Base-by-base conservation (phyloP, 2,888 invertebrate species). In the Andrena fulva region DNA sequence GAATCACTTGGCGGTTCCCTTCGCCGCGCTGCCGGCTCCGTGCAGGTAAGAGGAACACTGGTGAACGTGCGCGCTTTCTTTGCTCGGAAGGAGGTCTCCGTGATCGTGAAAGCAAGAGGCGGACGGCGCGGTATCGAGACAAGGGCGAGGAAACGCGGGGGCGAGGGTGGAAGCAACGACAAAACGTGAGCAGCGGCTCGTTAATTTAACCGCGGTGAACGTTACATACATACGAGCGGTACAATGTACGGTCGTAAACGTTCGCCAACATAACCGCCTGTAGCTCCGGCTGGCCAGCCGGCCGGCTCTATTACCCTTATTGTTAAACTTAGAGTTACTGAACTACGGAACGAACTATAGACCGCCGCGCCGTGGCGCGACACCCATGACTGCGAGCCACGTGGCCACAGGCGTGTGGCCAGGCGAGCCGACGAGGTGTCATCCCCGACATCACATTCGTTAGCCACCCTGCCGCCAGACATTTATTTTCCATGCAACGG, bases 261-360 rank as follows among this genome's bases (percentile, higher is more conserved):
- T 52, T 80, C 80, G 85, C 68, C 82, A 87, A 85, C 85, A 85
- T 89, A 87, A 88, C 82, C 78, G 83, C 86, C 33, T 10, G 27
- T 56, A 27, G 29, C 86, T 86, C 86, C 86, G 89, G 87, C 89
- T 86, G 88, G 87, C 56, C 56, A 8, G 24, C 27, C 54, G 24
- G 54, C 20, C 56, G 56, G 24, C 90, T 91, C 91, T 87, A 90
- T 90, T 92, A 92, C 92, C 90, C 92, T 93, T 93, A 92, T 91
- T 92, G 92, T 92, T 93, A 93, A 93, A 92, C 92, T 92, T 92
- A 93, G 92, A 92, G 91, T 93, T 92, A 90, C 89, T 90, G 92
- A 92, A 92, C 93, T 93, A 93, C 92, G 90, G 91, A 90, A 90
- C 88, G 89, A 92, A 91, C 93, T 93, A 93, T 93, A 92, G 93